Base-by-base conservation (phyloP, 2,797 vertebrate species). In the Thripadectes ignobilis region DNA sequence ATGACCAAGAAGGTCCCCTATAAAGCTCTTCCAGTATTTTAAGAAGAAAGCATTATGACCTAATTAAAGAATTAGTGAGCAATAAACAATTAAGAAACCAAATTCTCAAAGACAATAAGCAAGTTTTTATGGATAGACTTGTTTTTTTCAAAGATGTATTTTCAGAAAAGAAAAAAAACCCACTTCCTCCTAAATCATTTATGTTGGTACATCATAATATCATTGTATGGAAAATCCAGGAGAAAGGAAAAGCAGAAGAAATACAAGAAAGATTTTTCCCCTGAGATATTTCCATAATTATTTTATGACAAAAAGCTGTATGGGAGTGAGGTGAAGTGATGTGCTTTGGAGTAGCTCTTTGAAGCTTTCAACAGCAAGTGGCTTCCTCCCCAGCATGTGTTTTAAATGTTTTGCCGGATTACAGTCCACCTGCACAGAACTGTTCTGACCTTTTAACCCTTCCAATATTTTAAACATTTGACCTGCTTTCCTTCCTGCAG, bases 381-480 rank as follows among this genome's bases (percentile, higher is more conserved):
- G 51, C 69, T 91, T 93, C 69, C 69, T 95, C 76, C 63, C 11
- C 73, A 86, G 89, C 94, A 96, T 90, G 71, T 96, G 94, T 93
- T 95, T 92, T 88, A 86, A 94, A 95, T 93, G 87, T 89, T 96
- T 91, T 91, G 61, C 46, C 69, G 71, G 26, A 91, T 84, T 85
- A 78, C 59, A 82, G 55, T 85, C 61, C 94, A 96, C 88, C 68
- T 94, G 88, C 51, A 79, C 69, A 74, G 63, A 82, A 57, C 57
- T 29, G 23, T 45, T 63, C 58, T 76, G 19, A 62, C 87, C 81
- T 91, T 79, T 95, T 71, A 63, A 86, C 89, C 72, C 73, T 90
- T 88, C 77, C 89, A 92, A 88, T 92, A 95, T 90, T 93, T 91
- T 85, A 94, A 93, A 85, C 91, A 84, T 95, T 96, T 92, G 91